These are phyloP conservation scores for Notodonta ziczac DNA, from an alignment of 2,888 invertebrate genomes.

Conservation along the genomic window DNA sequence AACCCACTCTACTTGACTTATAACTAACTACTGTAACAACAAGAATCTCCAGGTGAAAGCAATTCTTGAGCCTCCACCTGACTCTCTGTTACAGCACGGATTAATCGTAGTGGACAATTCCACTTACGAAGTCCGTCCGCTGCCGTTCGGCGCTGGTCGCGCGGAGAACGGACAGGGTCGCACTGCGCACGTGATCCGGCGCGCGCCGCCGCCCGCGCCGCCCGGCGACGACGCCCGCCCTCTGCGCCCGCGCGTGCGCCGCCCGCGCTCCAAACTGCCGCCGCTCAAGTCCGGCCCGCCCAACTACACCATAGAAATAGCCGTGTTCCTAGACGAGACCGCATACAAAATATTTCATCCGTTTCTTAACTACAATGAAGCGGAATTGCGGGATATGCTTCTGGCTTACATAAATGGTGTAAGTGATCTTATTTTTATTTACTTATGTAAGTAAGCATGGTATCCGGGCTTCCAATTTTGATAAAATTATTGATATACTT, in stretches of 20 bases:
- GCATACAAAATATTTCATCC: constrained; percentile 89
- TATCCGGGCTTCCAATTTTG: too few relatives aligned
- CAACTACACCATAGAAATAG: constrained; percentile 87
- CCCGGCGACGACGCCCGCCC: constrained; percentile 73
- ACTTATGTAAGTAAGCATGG: not conserved
- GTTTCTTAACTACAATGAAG: constrained; percentile 87
- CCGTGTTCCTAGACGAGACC: constrained; percentile 90
- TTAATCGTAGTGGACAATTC: constrained; percentile 87
- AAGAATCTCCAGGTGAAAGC: too few relatives aligned
- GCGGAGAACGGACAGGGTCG: constrained; percentile 63
- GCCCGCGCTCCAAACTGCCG: constrained; percentile 52
- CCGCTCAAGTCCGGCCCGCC: constrained; percentile 55
- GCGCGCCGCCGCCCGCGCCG: constrained; percentile 75
- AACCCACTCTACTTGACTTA: not conserved
- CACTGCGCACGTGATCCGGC: constrained; percentile 85
- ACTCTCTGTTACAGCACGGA: constrained; percentile 82
- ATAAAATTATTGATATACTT: too few relatives aligned
- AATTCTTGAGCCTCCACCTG: not conserved
- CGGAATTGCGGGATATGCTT: constrained; percentile 89
- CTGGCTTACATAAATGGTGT: constrained; percentile 91
- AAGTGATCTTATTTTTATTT: constrained; percentile 48
- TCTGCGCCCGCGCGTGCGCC: constrained; percentile 57
- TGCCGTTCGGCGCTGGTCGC: constrained; percentile 72
- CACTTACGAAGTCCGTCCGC: constrained; percentile 88
- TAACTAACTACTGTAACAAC: too few relatives aligned